These are phyloP conservation scores for Meliscaeva auricollis DNA, from an alignment of 2,888 invertebrate genomes.

Conservation along the genomic window DNA sequence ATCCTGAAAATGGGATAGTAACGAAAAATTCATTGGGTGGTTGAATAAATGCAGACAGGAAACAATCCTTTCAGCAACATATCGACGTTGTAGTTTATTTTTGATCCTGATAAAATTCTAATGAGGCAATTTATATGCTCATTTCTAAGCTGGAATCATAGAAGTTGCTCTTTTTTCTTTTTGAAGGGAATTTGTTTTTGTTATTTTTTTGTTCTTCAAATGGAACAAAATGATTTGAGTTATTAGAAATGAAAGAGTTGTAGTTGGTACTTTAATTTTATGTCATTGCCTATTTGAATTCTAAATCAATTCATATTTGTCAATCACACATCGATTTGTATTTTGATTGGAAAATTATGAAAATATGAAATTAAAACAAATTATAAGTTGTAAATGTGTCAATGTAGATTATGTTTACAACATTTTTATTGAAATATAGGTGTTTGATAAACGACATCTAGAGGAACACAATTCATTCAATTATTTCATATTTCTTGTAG, in stretches of 20 bases:
- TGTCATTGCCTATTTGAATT: background rate
- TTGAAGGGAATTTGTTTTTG: background rate
- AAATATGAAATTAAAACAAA: background rate
- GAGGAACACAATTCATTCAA: no score
- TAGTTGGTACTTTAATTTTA: constrained; percentile 1
- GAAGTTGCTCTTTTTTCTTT: background rate
- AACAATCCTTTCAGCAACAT: background rate
- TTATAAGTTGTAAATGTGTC: constrained; percentile 11
- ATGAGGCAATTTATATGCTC: constrained; percentile 39
- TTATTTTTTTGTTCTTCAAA: background rate
- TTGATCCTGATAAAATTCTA: constrained; percentile 37
- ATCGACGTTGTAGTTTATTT: background rate
- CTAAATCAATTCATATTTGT: constrained; percentile 19
- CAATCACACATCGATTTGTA: constrained; percentile 30
- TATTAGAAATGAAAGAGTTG: background rate
- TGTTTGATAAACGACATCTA: background rate
- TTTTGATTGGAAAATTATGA: constrained; percentile 27
- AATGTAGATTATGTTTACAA: constrained; percentile 1
- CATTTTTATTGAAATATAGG: background rate
- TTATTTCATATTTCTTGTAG: no score
- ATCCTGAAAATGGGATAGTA: background rate
- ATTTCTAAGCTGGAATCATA: background rate
- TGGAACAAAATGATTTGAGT: background rate
- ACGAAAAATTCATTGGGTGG: constrained; percentile 7
- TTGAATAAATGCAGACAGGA: background rate